Evolutionary conservation across 2,888 invertebrate genomes (phyloP), one percentile per base, ranked within the genome.

Genomic region (Ectobius pallidus): DNA sequence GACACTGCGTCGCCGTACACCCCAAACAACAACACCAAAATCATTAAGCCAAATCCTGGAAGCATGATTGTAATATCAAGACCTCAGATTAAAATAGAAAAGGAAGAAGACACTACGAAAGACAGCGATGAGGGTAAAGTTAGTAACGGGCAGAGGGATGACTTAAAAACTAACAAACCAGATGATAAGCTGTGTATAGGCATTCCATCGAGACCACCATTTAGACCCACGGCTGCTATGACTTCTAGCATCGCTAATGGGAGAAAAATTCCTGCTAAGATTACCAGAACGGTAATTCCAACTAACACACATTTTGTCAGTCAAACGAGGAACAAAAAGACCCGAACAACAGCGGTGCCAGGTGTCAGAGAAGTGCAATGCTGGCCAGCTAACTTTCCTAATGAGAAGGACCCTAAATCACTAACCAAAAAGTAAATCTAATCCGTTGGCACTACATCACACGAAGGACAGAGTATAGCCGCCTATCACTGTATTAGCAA

Each of bases 1-100:
- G 90, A 68, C 30, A 11, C 32, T 4, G 52, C 1, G 20, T 52
- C 52, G 20, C 58, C 55, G 11, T 55, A 6, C 1, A 22, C 27
- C 3, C 6, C 49, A 18, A 22, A 20, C 16, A 1, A 20, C 16
- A 55, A 58, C n/a, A 52, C 20, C 20, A 52, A 52, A 25, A 52
- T 4, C 20, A 20, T 22, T 9, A 52, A 25, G 14, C 6, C 52
- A 0, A 30, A 16, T 25, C 58, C 14, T 3, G 22, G 22, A 1
- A 20, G 2, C 22, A 11, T 4, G 14, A 25, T 0, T 25, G 25
- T 25, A 18, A 14, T 52, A 14, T 14, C 25, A 25, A 22, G 58
- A 20, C 58, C 58, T 25, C 16, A 14, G n/a, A 58, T 58, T 4
- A 58, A 58, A 30, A 25, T 58, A 16, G 58, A 58, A 16, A 58